These are phyloP conservation scores for Epirrhoe tristata DNA, from an alignment of 2,888 invertebrate species.

Conservation along the genomic window DNA sequence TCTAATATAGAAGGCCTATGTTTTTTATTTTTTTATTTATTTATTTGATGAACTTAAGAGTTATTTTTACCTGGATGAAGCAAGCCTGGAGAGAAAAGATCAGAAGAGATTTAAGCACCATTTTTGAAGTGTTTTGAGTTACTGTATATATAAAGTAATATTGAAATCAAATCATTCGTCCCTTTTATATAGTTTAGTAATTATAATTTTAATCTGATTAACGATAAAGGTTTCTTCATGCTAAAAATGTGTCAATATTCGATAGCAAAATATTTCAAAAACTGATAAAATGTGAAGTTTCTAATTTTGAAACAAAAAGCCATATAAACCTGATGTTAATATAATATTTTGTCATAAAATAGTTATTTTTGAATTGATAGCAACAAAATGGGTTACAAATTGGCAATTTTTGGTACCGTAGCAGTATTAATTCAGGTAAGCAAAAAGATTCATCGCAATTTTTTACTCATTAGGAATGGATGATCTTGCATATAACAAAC, in stretches of 20 bases:
- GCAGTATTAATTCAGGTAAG: constrained; percentile 28
- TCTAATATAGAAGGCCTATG: too few relatives aligned
- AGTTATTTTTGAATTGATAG: constrained; percentile 8
- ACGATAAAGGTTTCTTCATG: constrained; percentile 14
- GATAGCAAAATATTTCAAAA: constrained; percentile 21
- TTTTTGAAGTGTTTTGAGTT: not conserved
- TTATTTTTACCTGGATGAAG: constrained; percentile 19
- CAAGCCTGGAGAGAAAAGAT: constrained; percentile 13
- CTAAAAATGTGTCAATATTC: not conserved
- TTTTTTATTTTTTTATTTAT: too few relatives aligned
- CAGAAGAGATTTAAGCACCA: constrained; percentile 6
- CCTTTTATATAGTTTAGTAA: constrained; percentile 25
- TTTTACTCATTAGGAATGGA: not conserved
- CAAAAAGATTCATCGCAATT: not conserved
- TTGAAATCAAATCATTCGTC: constrained; percentile 9
- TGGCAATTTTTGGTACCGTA: constrained; percentile 19
- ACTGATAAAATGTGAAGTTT: constrained; percentile 14
- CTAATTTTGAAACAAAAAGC: constrained; percentile 22
- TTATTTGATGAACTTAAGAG: too few relatives aligned
- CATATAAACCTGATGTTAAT: constrained; percentile 9
- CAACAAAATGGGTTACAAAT: constrained; percentile 28
- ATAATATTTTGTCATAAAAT: constrained; percentile 7
- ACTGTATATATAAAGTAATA: constrained; percentile 12
- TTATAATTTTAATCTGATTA: constrained; percentile 13
- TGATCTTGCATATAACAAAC: not conserved